These are phyloP conservation scores for Lumbricus terrestris DNA, from an alignment of 2,888 invertebrate species.

Conservation along the genomic window DNA sequence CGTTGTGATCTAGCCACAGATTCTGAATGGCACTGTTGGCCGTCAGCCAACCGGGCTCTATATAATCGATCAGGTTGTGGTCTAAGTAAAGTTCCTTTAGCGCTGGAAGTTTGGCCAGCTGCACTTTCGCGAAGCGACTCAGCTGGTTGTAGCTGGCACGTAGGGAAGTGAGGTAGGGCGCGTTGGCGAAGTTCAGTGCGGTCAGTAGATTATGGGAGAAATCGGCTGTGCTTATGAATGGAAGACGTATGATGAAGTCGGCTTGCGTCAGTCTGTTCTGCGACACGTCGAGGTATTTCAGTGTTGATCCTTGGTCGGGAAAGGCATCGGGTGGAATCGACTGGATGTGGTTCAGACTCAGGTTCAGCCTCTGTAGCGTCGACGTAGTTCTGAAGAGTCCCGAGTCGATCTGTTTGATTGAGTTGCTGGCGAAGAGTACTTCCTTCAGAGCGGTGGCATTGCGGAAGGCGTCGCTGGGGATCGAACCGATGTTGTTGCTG, in stretches of 20 bases:
- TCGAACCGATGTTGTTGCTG: neutral
- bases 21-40: neutral
- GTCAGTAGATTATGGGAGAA: neutral
- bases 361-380: neutral
- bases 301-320: neutral
- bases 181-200: neutral
- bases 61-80: neutral
- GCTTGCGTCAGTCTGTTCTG: neutral
- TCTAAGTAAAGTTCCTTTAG: neutral
- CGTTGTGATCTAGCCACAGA: neutral
- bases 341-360: neutral
- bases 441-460: neutral
- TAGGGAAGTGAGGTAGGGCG: neutral
- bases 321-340: neutral
- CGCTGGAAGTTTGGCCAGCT: neutral
- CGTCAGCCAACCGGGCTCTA: neutral
- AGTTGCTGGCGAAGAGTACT: neutral
- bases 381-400: neutral
- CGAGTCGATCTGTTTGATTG: neutral
- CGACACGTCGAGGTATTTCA: neutral
- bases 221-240: neutral
- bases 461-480: neutral
- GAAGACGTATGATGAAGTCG: neutral
- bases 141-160: neutral
- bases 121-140: neutral